Base-by-base conservation (phyloP, 2,797 vertebrate genomes). In the Remorina albescens region DNA sequence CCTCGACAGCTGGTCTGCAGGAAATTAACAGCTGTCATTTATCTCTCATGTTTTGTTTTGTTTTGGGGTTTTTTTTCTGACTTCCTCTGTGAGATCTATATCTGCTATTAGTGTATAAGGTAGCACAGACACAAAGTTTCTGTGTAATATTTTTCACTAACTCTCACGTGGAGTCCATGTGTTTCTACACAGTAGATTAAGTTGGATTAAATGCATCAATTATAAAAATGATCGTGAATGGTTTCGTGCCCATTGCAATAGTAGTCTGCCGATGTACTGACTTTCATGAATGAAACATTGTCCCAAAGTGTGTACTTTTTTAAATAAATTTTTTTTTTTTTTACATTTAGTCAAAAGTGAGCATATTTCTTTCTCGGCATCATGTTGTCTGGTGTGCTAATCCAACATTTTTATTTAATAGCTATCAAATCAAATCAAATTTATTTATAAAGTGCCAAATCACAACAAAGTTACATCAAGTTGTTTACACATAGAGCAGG, bases 251-350 rank as follows among this genome's bases (percentile, higher is more conserved):
- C 12, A 12, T 4, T 58, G 50, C 18, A 16, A 6, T 55, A 15
- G 21, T 51, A 18, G 8, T 57, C 2, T 41, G 8, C 18, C 58
- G 18, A 65, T 61, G 2, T 30, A 25, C 23, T 60, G 23, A 16
- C 67, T 71, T 59, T 25, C 5, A 16, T 32, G 25, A 71, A 36
- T 60, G 34, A 83, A 63, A 36, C 8, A 0, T 16, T 65, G 26
- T 72, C 42, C 15, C 21, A 50, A 54, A 61, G 37, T 71, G 44
- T 77, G 36, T 76, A 30, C 5, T 50, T 78, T 85, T 84, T 59
- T 55, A 69, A 84, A 71, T 76, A 76, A 78, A 7, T 19, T 54
- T 62, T 57, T 42, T 46, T 46, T 44, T 44, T 44, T 34, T 44
- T 21, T 4, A 51, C 15, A 21, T 51, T 47, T 23, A 12, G n/a